Evolutionary conservation across 2,888 invertebrate genomes (phyloP), one percentile per base, ranked within the genome.

Genomic region (Hybos culiciformis): DNA sequence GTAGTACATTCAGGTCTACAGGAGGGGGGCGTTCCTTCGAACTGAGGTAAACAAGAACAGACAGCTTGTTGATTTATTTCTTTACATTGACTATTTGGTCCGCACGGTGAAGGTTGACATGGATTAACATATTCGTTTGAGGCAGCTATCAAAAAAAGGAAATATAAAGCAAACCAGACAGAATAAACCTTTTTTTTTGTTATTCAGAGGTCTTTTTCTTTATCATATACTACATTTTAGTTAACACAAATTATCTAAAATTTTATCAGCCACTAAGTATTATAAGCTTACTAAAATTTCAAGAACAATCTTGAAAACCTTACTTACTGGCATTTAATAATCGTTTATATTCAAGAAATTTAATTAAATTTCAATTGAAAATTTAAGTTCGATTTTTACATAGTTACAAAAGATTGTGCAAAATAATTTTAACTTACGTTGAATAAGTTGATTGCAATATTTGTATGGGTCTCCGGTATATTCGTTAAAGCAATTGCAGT

Each of bases 1-100:
- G 77, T 74, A 20, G 77, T 69, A 59, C 83, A 83, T 67, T 83
- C 81, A 11, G 83, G 83, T 46, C 79, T 70, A 60, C 83, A 84
- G 50, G 74, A 78, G 19, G 80, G 77, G 21, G 84, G 82, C 41
- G 70, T 61, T 43, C 83, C 83, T 21, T 73, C 70, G 59, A 73
- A 84, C 51, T 77, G 73, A 18, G 74, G 67, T 51, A 77, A 65
- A 57, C 85, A 85, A 14, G 78, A 73, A 57, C 85, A 85, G 6
- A 78, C 73, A 8, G 42, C n/a, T 26, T 80, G 76, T 39, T 71
- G 67, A 37, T 76, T 73, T 42, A 77, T 77, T 37, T 72, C 65
- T 39, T 75, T 70, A 50, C 83, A 83, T 20, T 70, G 66, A 41
- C 77, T 72, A 53, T 78, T 78, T 3, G 71, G 61, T 7, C 80